A percentile compares a stretch with the other conserved stretches of the same genome.
These are phyloP conservation scores for Zaprionus bogoriensis DNA, from an alignment of 2,888 invertebrate genomes.

Conservation along the genomic window DNA sequence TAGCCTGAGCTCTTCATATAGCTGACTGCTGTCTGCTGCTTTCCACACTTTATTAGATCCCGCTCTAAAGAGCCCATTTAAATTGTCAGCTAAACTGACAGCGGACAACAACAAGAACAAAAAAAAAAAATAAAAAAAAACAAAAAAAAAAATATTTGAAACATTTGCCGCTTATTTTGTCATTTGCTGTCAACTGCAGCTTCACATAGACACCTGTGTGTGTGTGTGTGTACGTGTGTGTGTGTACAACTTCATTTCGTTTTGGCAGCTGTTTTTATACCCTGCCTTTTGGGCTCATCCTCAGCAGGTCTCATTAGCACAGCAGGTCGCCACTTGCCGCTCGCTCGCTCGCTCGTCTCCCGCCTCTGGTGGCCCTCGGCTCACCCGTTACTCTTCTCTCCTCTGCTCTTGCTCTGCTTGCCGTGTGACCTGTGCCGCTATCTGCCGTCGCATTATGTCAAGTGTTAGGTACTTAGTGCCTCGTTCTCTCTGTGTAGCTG, in stretches of 20 bases:
- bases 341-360: too few species aligned
- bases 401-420: constrained; percentile 12
- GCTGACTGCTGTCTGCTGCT: background rate
- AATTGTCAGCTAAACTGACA: constrained; percentile 43
- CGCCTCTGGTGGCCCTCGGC: too few species aligned
- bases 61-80: constrained; percentile 22
- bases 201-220: constrained; percentile 31
- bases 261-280: constrained; percentile 62
- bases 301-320: constrained; percentile 72
- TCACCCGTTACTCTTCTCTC: too few species aligned
- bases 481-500: constrained; percentile 5
- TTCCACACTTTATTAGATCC: constrained; percentile 27
- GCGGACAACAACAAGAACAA: constrained; percentile 23
- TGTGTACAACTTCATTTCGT: constrained; percentile 70
- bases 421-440: constrained; percentile 66
- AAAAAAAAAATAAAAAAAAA: background rate
- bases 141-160: constrained; percentile 57
- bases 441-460: constrained; percentile 71
- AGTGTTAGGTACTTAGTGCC: constrained; percentile 81
- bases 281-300: constrained; percentile 34
- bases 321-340: constrained; percentile 59
- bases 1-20: background rate
- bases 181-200: constrained; percentile 69
- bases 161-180: constrained; percentile 72
- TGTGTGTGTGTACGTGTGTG: constrained; percentile 4